phyloP scores from a whole-genome alignment of 1,140 invertebrate species.

The Hermatobates lingyangjiaoensis region DNA sequence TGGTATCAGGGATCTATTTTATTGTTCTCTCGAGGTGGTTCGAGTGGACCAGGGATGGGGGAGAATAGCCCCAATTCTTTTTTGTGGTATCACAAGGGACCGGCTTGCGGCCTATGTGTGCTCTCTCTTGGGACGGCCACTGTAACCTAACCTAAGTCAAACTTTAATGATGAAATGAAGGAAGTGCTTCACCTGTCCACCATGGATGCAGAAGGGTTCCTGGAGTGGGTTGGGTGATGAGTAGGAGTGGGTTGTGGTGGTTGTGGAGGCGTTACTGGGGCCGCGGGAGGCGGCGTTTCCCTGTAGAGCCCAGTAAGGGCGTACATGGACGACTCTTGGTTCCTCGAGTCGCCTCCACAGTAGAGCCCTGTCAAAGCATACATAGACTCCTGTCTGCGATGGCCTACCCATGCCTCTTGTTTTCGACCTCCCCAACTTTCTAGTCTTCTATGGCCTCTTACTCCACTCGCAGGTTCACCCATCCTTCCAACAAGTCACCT shows the following conservation, averaged over 20 bases:
- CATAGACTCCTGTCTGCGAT: slow-evolving; percentile 62
- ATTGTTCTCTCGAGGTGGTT: too few relatives aligned
- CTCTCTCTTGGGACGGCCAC: too few relatives aligned
- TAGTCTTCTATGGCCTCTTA: not conserved
- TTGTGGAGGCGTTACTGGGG: not conserved
- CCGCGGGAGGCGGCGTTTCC: slow-evolving; percentile 4
- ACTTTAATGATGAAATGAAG: not conserved
- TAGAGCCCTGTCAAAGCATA: slow-evolving; percentile 72
- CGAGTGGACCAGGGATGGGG: too few relatives aligned
- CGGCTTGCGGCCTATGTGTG: too few relatives aligned
- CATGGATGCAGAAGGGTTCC: slow-evolving; percentile 5
- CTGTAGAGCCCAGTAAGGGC: slow-evolving; percentile 12
- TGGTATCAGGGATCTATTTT: too few relatives aligned
- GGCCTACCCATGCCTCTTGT: slow-evolving; percentile 22
- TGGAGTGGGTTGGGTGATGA: slow-evolving; percentile 25
- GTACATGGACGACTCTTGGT: slow-evolving; percentile 1
- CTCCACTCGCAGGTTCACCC: not conserved
- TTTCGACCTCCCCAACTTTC: not conserved
- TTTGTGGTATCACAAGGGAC: too few relatives aligned
- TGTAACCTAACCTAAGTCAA: too few relatives aligned
- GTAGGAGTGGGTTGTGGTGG: slow-evolving; percentile 18
- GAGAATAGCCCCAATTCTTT: too few relatives aligned
- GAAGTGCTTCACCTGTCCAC: not conserved
- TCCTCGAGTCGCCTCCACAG: slow-evolving; percentile 33
- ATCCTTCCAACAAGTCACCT: too few relatives aligned